Evolutionary conservation across 2,797 vertebrate species (phyloP).

Genomic region (Tragelaphus oryx): DNA sequence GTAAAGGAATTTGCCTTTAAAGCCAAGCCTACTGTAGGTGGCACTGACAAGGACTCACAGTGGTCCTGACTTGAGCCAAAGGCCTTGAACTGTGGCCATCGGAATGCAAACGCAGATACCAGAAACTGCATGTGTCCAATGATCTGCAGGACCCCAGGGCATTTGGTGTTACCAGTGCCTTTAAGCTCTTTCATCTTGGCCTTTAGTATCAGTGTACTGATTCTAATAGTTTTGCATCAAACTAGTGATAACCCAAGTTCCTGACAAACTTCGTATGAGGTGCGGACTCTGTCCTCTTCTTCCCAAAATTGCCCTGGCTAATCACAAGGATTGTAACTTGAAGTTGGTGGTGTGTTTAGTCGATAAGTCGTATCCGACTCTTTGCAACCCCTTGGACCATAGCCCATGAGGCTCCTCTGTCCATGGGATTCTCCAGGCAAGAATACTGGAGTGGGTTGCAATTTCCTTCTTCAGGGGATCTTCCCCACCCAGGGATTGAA

Average conservation of each 20-base stretch:
- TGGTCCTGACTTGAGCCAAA: neutral
- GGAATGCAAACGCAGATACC: neutral
- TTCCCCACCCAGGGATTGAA: neutral
- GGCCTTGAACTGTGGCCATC: neutral
- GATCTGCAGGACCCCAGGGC: neutral
- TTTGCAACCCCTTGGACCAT: neutral
- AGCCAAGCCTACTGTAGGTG: neutral
- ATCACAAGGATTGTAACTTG: neutral
- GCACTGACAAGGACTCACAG: neutral
- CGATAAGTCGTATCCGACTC: neutral
- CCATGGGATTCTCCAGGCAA: neutral
- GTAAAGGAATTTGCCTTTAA: neutral
- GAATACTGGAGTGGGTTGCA: neutral
- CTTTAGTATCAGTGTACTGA: neutral
- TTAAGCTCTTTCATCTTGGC: neutral
- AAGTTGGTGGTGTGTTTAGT: neutral
- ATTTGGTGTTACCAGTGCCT: rapidly evolving
- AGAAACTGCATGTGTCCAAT: neutral
- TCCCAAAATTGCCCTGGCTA: neutral
- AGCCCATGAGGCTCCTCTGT: neutral
- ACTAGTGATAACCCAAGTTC: neutral
- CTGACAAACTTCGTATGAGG: neutral
- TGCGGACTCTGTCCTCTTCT: neutral
- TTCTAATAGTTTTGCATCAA: neutral
- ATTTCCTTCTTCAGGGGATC: neutral